A percentile compares a stretch with the other conserved stretches of the same genome.
phyloP scores from a whole-genome alignment of 1,140 invertebrate genomes.

The Oreohelix idahoensis region DNA sequence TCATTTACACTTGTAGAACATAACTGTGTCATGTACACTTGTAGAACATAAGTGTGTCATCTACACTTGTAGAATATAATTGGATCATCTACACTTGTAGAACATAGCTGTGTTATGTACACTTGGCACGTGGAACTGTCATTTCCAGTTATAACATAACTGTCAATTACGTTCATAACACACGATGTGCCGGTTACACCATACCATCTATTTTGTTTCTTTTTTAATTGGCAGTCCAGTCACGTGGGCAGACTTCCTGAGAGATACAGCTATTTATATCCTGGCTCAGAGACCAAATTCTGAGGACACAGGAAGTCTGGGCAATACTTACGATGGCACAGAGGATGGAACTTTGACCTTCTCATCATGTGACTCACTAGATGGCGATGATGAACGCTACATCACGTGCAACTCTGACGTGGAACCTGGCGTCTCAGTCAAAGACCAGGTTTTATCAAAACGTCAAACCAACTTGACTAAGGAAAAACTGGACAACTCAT shows the following conservation, averaged over 20 bases:
- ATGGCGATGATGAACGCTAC: slow-evolving; percentile 12
- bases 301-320: not conserved
- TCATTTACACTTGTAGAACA: too few species aligned
- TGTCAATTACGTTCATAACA: too few species aligned
- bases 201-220: not conserved
- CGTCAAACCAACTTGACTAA: too few species aligned
- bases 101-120: too few species aligned
- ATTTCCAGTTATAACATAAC: too few species aligned
- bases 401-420: not conserved
- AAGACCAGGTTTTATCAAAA: not conserved
- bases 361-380: slow-evolving; percentile 2
- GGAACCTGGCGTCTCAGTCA: not conserved
- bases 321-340: not conserved
- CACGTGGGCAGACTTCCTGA: slow-evolving; percentile 11
- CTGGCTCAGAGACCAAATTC: not conserved
- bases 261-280: not conserved
- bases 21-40: too few species aligned
- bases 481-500: not conserved
- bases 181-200: too few species aligned
- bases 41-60: too few species aligned
- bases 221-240: not conserved
- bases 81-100: too few species aligned
- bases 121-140: too few species aligned
- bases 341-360: not conserved
- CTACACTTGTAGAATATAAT: too few species aligned